These are phyloP conservation scores for Caenorhabditis wallacei DNA, from an alignment of 2,888 invertebrate species.

Conservation along the genomic window DNA sequence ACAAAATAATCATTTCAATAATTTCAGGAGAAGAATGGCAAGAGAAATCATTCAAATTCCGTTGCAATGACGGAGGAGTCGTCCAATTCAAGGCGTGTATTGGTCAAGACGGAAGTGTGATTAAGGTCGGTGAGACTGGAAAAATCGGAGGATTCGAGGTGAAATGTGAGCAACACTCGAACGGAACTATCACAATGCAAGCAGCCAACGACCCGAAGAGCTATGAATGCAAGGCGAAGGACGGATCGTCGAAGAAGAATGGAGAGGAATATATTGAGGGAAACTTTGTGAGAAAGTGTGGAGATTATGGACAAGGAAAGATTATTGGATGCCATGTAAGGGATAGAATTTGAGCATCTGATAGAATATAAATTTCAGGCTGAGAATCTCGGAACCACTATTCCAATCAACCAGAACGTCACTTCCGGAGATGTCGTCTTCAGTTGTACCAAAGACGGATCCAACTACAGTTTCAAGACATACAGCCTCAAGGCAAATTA, in stretches of 20 bases:
- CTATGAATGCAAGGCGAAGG: constrained; percentile 54
- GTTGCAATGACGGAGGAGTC: constrained; percentile 71
- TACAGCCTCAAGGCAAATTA: constrained; percentile 45
- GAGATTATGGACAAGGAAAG: constrained; percentile 51
- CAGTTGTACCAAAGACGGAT: constrained; percentile 59
- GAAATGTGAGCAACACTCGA: constrained; percentile 70
- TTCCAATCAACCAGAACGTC: constrained; percentile 55
- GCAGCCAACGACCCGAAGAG: constrained; percentile 62
- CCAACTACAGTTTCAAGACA: constrained; percentile 57
- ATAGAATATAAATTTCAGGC: constrained; percentile 8
- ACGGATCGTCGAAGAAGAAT: constrained; percentile 57
- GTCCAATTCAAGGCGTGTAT: constrained; percentile 67
- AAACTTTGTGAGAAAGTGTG: constrained; percentile 57
- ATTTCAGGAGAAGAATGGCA: constrained; percentile 68
- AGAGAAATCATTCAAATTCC: constrained; percentile 77
- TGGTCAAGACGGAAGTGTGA: constrained; percentile 50
- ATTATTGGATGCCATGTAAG: constrained; percentile 57
- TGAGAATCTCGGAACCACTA: constrained; percentile 38
- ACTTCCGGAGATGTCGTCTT: constrained; percentile 45
- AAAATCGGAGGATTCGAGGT: constrained; percentile 68
- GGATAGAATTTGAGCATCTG: neutral
- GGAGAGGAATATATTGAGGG: constrained; percentile 58
- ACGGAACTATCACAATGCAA: constrained; percentile 73
- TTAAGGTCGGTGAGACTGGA: constrained; percentile 48
- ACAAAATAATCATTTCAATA: no score